These are phyloP conservation scores for Styela plicata DNA, from an alignment of 23 tunicate genomes.

Conservation along the genomic window DNA sequence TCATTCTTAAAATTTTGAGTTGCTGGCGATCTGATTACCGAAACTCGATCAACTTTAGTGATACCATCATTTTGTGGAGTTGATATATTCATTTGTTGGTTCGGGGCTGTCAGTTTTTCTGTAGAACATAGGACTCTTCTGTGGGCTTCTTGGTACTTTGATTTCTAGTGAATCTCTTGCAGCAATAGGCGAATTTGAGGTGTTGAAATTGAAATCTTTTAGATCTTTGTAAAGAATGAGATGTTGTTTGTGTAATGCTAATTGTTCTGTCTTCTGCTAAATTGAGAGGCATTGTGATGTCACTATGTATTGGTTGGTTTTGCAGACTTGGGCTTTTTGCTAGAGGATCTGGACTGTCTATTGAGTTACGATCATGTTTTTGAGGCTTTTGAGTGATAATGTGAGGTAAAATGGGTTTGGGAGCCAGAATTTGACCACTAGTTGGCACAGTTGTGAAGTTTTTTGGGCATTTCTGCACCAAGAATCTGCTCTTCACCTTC, in stretches of 20 bases:
- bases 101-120: not conserved
- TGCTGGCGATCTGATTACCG: no score
- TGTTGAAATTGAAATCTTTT: not conserved
- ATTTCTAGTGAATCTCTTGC: not conserved
- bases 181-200: not conserved
- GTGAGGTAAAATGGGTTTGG: conserved; percentile 2
- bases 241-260: not conserved
- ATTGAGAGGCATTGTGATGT: not conserved
- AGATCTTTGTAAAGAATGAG: not conserved
- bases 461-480: not conserved
- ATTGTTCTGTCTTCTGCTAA: not conserved
- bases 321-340: not conserved
- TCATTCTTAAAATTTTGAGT: not conserved
- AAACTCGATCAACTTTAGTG: no score
- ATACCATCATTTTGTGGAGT: no score
- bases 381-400: not conserved
- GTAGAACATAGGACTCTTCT: conserved; percentile 9
- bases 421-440: not conserved
- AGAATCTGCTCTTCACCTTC: no score
- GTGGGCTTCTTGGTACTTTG: not conserved
- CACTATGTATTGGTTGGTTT: not conserved
- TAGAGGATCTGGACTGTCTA: not conserved
- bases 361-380: not conserved
- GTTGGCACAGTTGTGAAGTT: not conserved
- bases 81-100: not conserved